These are phyloP conservation scores for Cyprinodon diabolis DNA, from an alignment of 2,797 vertebrate genomes.

Conservation along the genomic window DNA sequence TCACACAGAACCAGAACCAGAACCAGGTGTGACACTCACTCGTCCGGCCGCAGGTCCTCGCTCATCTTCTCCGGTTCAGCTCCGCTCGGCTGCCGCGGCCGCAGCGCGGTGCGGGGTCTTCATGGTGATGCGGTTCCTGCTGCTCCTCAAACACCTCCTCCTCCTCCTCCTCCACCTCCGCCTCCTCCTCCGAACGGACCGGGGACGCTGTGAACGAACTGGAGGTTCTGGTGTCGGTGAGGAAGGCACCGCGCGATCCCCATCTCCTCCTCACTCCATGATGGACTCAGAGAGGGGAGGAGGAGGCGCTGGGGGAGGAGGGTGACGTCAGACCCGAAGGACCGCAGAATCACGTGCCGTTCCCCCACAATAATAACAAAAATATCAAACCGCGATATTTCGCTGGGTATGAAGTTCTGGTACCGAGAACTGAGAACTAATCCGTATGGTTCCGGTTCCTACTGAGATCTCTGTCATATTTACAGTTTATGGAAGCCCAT, in stretches of 20 bases:
- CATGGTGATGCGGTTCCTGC: conserved; percentile 53
- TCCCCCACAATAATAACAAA: conserved; percentile 16
- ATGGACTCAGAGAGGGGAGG: conserved; percentile 71
- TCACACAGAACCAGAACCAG: not conserved
- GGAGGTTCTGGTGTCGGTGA: conserved; percentile 69
- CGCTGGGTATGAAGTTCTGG: too few species aligned
- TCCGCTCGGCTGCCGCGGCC: conserved; percentile 67
- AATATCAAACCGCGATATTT: not conserved
- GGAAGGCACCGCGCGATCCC: conserved; percentile 88
- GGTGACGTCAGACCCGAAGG: conserved; percentile 87
- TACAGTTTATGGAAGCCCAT: too few species aligned
- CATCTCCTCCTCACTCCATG: conserved; percentile 88
- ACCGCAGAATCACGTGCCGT: conserved; percentile 71
- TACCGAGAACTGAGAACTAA: too few species aligned
- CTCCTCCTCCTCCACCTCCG: conserved; percentile 20
- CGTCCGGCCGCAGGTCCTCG: conserved; percentile 81
- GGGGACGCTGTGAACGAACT: conserved; percentile 52
- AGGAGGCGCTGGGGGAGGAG: conserved; percentile 15
- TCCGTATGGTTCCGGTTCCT: too few species aligned
- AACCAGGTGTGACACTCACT: conserved; percentile 68
- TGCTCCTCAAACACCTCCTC: not conserved
- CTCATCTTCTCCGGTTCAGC: conserved; percentile 79
- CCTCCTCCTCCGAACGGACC: conserved; percentile 40
- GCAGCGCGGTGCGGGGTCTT: conserved; percentile 64
- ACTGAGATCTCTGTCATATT: too few species aligned